Evolutionary conservation across 2,797 vertebrate genomes (phyloP), one percentile per base, ranked within the genome.

Genomic region (Selene dorsalis): DNA sequence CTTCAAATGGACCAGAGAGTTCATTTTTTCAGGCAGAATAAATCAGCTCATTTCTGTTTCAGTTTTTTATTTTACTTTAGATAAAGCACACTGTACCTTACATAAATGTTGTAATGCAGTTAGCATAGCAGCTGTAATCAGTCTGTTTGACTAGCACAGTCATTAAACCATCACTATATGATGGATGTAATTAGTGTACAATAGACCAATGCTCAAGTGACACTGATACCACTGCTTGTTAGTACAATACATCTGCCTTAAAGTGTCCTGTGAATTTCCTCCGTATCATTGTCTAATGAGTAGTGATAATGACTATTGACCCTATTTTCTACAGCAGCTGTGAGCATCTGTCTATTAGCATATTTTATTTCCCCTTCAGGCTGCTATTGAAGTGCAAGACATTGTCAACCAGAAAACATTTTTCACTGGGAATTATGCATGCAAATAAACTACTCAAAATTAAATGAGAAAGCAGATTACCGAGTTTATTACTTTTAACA

Each of bases 261-360:
- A 80, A 70, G 59, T 69, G 65, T 71, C 57, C 30, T 22, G 8
- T 66, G 66, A 83, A 81, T 77, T 74, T 80, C 56, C 53, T 48
- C 50, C 28, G 32, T 53, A 69, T 76, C 32, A 69, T 58, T 87
- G 79, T 84, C 58, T 84, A 80, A 85, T 80, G 73, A 68, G 41
- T 84, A 75, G 75, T 79, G 75, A 83, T 85, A 82, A 88, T 86
- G 62, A 83, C 78, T 80, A 61, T 48, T 82, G 74, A 67, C 72
- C 65, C 43, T 85, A 18, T 80, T 86, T 82, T 76, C 55, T 65
- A 45, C 2, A 10, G 60, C 80, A 87, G 78, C 81, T 81, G 75
- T 79, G 75, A 81, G 71, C 75, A 41, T 52, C 64, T 74, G 70
- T 76, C 67, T 85, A 38, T 79, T 79, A 75, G 71, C 76, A 60